Conservation (phyloP, 1,140 invertebrate genomes). For the Gryon sp. region DNA sequence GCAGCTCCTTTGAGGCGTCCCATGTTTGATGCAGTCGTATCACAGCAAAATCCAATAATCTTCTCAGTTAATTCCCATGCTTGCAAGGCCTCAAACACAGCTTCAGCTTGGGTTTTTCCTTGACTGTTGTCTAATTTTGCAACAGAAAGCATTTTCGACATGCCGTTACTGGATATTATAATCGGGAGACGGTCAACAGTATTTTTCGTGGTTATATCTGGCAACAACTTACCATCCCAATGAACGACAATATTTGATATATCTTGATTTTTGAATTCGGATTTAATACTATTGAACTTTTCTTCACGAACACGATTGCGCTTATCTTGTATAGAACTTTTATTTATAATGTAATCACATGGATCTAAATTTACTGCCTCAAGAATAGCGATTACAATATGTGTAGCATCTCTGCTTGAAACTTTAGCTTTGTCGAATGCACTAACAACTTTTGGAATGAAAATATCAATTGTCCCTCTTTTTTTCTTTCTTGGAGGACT, state of each 20-base stretch:
- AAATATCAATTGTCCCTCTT: too few relatives aligned
- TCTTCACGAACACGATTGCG: neutral
- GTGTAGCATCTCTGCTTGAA: too few relatives aligned
- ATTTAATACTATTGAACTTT: neutral
- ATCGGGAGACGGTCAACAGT: conserved; percentile 1
- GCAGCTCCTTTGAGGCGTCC: neutral
- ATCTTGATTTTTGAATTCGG: neutral
- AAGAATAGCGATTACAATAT: too few relatives aligned
- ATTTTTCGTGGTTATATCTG: neutral
- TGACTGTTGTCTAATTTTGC: neutral
- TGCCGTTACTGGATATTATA: neutral
- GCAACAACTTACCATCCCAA: neutral
- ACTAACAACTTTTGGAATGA: too few relatives aligned
- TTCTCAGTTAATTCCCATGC: neutral
- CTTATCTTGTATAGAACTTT: too few relatives aligned
- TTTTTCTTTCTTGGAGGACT: too few relatives aligned
- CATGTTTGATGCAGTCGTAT: neutral
- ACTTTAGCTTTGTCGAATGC: too few relatives aligned
- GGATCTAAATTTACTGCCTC: too few relatives aligned
- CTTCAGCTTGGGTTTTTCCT: neutral
- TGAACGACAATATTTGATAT: neutral
- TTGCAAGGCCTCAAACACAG: neutral
- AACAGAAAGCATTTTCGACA: neutral
- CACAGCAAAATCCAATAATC: neutral
- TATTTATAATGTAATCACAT: too few relatives aligned